phyloP scores from a whole-genome alignment of 2,797 vertebrate genomes.

The Halcyon badia region DNA sequence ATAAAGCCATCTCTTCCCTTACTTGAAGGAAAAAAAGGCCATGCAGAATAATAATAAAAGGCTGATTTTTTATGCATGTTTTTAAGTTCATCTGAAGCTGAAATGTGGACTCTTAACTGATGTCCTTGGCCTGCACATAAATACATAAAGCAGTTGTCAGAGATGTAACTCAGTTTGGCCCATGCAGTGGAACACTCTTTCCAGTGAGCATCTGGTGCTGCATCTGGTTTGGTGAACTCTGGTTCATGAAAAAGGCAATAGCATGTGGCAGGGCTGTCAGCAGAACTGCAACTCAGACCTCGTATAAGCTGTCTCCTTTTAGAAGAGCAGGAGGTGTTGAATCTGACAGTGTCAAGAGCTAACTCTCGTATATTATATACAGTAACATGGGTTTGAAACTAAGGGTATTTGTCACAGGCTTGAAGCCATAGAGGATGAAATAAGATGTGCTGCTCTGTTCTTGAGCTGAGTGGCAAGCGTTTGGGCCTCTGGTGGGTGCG shows the following conservation, averaged over 20 bases:
- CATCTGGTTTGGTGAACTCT: neutral
- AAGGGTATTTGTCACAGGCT: neutral
- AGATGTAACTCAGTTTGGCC: neutral
- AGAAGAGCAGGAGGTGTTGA: neutral
- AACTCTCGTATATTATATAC: neutral
- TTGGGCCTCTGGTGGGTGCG: neutral
- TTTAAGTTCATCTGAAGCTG: neutral
- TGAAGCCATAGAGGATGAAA: neutral
- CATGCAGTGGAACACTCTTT: neutral
- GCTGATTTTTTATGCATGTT: neutral
- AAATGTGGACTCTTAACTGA: neutral
- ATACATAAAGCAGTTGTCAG: neutral
- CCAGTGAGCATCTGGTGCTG: neutral
- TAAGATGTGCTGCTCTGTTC: neutral
- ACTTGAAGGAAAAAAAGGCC: rapidly evolving
- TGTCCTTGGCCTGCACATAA: neutral
- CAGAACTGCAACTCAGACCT: neutral
- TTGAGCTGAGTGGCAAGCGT: neutral
- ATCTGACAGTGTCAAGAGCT: neutral
- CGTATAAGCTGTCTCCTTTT: neutral
- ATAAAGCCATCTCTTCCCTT: neutral
- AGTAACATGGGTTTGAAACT: neutral
- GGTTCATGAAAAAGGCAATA: neutral
- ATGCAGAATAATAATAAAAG: neutral
- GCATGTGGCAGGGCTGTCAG: neutral